Conservation (phyloP, 2,113 vertebrate species). For the Charadrius vociferus region DNA sequence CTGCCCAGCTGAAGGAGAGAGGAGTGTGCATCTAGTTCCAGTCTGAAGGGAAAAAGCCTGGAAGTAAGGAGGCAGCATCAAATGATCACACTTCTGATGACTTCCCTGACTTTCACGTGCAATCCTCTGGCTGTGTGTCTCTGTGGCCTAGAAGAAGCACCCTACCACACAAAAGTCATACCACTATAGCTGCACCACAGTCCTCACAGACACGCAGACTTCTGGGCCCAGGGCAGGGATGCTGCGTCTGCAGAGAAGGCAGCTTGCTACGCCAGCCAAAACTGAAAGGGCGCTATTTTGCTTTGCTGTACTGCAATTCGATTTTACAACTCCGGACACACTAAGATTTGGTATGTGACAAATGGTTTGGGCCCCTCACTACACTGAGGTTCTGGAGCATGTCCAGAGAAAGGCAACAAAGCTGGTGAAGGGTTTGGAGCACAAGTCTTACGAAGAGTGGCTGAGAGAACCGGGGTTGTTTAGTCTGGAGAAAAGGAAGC, state of each 20-base stretch:
- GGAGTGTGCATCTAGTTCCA: neutral
- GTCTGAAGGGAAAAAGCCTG: neutral
- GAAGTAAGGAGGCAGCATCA: neutral
- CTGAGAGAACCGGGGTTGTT: no score
- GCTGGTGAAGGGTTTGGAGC: no score
- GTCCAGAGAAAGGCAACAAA: no score
- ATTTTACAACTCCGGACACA: neutral
- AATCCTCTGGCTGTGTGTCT: neutral
- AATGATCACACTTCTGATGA: neutral
- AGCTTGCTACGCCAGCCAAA: neutral
- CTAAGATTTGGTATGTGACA: neutral
- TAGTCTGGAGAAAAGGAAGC: no score
- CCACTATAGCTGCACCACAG: neutral
- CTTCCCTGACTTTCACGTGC: neutral
- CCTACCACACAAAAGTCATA: neutral
- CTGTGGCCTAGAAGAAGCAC: neutral
- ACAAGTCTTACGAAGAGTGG: no score
- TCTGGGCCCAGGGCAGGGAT: neutral
- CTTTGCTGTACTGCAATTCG: neutral
- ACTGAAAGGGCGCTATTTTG: neutral
- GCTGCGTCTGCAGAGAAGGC: neutral
- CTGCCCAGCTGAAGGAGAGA: neutral
- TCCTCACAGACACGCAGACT: neutral
- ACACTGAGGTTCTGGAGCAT: no score
- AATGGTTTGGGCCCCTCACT: no score